Evolutionary conservation across 2,797 vertebrate genomes (phyloP).

Genomic region (Carcharodon carcharias): DNA sequence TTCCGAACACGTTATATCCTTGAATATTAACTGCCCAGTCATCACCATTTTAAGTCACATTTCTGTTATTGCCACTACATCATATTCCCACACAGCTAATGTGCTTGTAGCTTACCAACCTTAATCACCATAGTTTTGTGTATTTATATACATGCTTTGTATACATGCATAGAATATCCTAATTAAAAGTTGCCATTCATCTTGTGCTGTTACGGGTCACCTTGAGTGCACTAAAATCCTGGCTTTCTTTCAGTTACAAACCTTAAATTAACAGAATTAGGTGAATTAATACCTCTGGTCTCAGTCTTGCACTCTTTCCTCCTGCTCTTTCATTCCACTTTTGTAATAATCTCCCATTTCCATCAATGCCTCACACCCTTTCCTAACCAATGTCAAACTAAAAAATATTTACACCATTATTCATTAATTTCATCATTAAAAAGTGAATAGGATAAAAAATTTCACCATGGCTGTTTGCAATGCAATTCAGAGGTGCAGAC

Average conservation of each 20-base stretch:
- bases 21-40: too few relatives aligned
- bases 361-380: neutral
- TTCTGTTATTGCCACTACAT: too few relatives aligned
- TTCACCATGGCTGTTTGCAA: neutral
- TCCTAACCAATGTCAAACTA: neutral
- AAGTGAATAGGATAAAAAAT: neutral
- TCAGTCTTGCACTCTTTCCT: neutral
- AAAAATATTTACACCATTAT: neutral
- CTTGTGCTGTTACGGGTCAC: neutral
- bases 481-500: neutral
- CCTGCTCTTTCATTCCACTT: neutral
- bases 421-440: neutral
- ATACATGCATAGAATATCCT: neutral
- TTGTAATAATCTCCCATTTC: neutral
- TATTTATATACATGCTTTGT: too few relatives aligned
- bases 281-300: neutral
- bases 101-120: too few relatives aligned
- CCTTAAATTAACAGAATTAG: neutral
- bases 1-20: too few relatives aligned
- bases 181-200: neutral
- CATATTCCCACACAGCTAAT: too few relatives aligned
- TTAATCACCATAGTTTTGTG: too few relatives aligned
- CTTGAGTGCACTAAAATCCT: neutral
- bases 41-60: too few relatives aligned
- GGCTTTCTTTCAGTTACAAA: neutral